These are phyloP conservation scores for Laothoe populi DNA, from an alignment of 2,888 invertebrate genomes.

Conservation along the genomic window DNA sequence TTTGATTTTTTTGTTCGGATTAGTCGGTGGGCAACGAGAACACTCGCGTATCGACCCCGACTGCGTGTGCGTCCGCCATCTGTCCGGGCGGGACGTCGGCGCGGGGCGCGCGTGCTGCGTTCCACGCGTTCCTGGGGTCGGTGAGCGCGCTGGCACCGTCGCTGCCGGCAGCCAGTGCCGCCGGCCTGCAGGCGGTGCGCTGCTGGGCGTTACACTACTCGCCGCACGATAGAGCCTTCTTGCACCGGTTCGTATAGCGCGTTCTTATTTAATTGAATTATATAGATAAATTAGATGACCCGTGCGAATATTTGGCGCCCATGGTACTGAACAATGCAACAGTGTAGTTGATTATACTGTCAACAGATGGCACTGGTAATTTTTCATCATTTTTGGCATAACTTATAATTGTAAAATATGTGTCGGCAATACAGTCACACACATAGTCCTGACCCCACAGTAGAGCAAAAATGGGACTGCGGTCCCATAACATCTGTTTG, in stretches of 20 bases:
- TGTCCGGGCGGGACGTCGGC: conserved; percentile 71
- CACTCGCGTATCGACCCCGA: conserved; percentile 46
- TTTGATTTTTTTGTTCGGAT: conserved; percentile 40
- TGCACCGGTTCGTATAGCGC: conserved; percentile 86
- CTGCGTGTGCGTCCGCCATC: conserved; percentile 66
- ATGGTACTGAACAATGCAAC: no score
- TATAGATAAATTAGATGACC: no score
- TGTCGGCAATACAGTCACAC: no score
- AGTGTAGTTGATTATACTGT: no score
- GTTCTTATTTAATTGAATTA: no score
- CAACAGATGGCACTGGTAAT: no score
- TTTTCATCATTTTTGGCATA: no score
- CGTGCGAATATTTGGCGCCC: no score
- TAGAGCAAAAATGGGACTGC: no score
- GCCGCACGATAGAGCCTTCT: conserved; percentile 94
- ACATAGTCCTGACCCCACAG: no score
- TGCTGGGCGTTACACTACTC: conserved; percentile 97
- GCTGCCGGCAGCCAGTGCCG: conserved; percentile 93
- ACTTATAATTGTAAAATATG: no score
- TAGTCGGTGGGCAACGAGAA: conserved; percentile 47
- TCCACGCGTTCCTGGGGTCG: conserved; percentile 95
- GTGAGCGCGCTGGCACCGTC: conserved; percentile 96
- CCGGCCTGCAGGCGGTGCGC: conserved; percentile 95
- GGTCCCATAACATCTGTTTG: no score
- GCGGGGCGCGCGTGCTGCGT: conserved; percentile 85